A percentile compares a stretch with the other conserved stretches of the same genome.
Conservation (phyloP, 2,113 vertebrate genomes). For the Odocoileus hemionus region DNA sequence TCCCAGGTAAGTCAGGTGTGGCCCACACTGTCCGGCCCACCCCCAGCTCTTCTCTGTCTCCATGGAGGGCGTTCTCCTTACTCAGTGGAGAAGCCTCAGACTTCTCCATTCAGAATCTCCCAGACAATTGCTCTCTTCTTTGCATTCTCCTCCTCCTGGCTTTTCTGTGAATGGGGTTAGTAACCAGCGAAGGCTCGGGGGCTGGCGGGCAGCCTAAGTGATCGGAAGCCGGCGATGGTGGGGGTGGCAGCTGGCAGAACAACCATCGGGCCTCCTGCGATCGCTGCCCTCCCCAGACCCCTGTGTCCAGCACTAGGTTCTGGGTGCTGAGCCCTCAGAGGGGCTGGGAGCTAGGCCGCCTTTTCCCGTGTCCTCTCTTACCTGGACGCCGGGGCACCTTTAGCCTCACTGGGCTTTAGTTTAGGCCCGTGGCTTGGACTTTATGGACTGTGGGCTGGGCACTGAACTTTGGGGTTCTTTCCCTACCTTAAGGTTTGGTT, state of each 20-base stretch:
- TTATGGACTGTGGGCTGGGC: not conserved
- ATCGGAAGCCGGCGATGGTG: fast-evolving
- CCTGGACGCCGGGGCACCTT: not conserved
- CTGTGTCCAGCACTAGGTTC: not conserved
- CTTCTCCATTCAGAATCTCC: not conserved
- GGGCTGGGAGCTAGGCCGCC: not conserved
- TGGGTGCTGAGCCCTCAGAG: not conserved
- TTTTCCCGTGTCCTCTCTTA: not conserved
- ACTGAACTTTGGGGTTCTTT: not conserved
- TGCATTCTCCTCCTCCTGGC: not conserved
- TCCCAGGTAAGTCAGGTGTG: not conserved
- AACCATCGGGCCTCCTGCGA: not conserved
- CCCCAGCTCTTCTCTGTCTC: not conserved
- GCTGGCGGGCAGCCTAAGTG: not conserved
- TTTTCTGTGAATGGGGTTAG: slow-evolving; percentile 50
- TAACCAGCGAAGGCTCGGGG: not conserved
- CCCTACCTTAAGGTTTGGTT: not conserved
- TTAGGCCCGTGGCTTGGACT: not conserved
- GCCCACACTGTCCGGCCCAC: not conserved
- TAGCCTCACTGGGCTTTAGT: not conserved
- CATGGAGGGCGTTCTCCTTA: not conserved
- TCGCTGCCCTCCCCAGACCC: not conserved
- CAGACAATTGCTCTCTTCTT: slow-evolving; percentile 35
- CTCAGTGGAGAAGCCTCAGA: not conserved
- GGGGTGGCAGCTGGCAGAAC: not conserved